Conservation (phyloP, 2,888 invertebrate species). For the Dendrolimus pini region DNA sequence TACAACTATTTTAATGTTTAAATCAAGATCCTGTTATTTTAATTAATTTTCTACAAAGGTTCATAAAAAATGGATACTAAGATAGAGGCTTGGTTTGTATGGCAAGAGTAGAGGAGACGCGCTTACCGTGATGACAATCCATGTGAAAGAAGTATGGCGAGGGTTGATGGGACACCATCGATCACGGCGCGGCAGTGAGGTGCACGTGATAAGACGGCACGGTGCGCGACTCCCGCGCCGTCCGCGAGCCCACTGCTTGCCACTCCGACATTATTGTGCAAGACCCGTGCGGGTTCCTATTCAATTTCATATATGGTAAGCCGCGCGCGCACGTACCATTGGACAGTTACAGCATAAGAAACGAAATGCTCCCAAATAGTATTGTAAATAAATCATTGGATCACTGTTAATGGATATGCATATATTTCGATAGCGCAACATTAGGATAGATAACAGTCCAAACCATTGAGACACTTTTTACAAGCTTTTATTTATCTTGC, state of each 20-base stretch:
- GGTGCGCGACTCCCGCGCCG: slow-evolving; percentile 25
- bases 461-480: no score
- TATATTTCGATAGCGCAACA: background rate
- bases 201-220: background rate
- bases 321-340: slow-evolving; percentile 54
- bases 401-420: slow-evolving; percentile 14
- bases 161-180: no score
- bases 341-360: slow-evolving; percentile 45
- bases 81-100: no score
- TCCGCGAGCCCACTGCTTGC: slow-evolving; percentile 39
- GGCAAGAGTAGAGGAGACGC: no score
- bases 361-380: slow-evolving; percentile 40
- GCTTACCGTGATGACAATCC: no score
- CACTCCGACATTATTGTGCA: slow-evolving; percentile 57
- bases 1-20: no score
- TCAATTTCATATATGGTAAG: slow-evolving; percentile 72
- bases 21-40: no score
- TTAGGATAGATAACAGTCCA: no score
- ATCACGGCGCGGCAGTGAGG: background rate
- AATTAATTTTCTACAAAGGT: no score
- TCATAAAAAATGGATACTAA: no score
- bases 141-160: no score
- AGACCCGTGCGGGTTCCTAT: slow-evolving; percentile 61
- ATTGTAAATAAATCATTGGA: slow-evolving; percentile 33
- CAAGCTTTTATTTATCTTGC: no score